Base-by-base conservation (phyloP, 2,113 vertebrate species). In the Hydrochoerus hydrochaeris region DNA sequence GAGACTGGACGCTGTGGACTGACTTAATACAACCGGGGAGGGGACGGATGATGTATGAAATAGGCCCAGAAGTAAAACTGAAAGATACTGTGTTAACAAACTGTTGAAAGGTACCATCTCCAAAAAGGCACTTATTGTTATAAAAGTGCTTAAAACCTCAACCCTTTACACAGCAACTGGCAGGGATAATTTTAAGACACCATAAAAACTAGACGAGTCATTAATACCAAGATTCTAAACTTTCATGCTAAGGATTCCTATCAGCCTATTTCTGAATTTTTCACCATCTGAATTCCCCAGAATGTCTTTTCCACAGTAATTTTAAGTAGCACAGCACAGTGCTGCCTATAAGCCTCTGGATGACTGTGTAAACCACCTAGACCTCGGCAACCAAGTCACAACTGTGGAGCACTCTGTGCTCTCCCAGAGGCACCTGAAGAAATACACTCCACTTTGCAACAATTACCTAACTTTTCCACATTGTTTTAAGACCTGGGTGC, bases 61-160 rank as follows among this genome's bases (percentile, higher is more conserved):
- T 3, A 82, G 69, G 88, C 46, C 73, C 81, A 75, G 16, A 38
- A 92, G 46, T 28, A 85, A 38, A 49, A 69, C 2, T 1, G 69
- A 75, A 78, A 87, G 82, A 24, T 30, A 24, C 14, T 17, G 54
- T 38, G 16, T 57, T 63, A 46, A 46, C 63, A 58, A 94, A 90
- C 38, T 5, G 22, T 8, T 58, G 8, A 92, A 95, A 87, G 81
- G 82, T 62, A 94, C 26, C 77, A 90, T 80, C 67, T 96, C 88
- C 84, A 88, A 96, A 77, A 95, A 87, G 94, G 85, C 90, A 96
- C 82, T 91, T 97, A 90, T 26, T 81, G 46, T 63, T 90, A 65
- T 38, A 85, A 95, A 97, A 96, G 92, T 96, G 91, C 94, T 96
- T 96, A 93, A 85, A 90, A 94, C 44, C 84, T 71, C 22, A 88